phyloP scores from a whole-genome alignment of 1,140 invertebrate genomes.

The Cataglyphis hispanica region DNA sequence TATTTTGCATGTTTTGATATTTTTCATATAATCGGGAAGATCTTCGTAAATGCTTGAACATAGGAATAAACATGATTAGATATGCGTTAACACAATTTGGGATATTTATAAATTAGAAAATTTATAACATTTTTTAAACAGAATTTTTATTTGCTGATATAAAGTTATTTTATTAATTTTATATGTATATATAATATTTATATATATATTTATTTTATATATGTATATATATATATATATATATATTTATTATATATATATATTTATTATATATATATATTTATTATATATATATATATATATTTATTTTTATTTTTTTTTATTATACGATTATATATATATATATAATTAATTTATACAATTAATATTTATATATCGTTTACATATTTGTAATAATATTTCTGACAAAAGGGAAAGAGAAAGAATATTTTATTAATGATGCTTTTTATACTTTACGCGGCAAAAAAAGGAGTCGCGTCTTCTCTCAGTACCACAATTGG shows the following conservation, averaged over 20 bases:
- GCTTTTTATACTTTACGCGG: slow-evolving; percentile 81
- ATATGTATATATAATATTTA: background rate
- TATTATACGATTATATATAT: slow-evolving; percentile 6
- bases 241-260: background rate
- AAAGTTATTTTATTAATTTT: slow-evolving; percentile 32
- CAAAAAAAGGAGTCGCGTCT: slow-evolving; percentile 80
- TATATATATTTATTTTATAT: no score
- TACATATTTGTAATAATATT: slow-evolving; percentile 38
- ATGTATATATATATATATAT: background rate
- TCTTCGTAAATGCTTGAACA: background rate
- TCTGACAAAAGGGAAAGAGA: background rate
- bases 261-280: no score
- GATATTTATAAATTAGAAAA: background rate
- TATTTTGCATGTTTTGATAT: background rate
- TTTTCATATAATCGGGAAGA: background rate
- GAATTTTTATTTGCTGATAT: slow-evolving; percentile 36
- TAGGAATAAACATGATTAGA: background rate
- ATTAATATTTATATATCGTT: slow-evolving; percentile 7
- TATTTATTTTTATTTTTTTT: no score
- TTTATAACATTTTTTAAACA: slow-evolving; percentile 31
- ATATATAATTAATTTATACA: background rate
- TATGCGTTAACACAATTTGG: background rate
- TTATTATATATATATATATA: background rate
- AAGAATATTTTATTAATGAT: slow-evolving; percentile 70
- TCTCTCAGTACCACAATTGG: slow-evolving; percentile 69